A percentile compares a stretch with the other conserved stretches of the same genome.
Evolutionary conservation across 2,797 vertebrate species (phyloP).

Genomic region (Ptychobarbus kaznakovi): DNA sequence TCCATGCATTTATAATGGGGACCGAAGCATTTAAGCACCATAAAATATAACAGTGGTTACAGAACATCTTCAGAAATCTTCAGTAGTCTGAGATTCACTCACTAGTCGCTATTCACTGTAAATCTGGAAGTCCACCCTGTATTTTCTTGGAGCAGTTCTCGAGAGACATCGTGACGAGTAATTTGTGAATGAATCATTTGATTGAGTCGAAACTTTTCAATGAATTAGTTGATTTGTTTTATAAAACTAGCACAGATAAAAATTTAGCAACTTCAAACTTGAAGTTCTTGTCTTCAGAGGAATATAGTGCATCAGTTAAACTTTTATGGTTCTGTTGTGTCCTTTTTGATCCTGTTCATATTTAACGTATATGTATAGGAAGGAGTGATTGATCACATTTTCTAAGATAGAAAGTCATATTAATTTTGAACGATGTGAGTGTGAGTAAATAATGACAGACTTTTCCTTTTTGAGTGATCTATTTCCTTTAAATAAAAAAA

Average conservation of each 20-base stretch:
- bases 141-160: not conserved
- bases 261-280: not conserved
- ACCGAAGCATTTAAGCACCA: not conserved
- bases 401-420: not conserved
- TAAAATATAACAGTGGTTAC: not conserved
- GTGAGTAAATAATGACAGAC: too few species aligned
- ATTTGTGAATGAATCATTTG: not conserved
- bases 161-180: not conserved
- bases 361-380: not conserved
- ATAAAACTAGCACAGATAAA: not conserved
- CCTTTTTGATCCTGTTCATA: not conserved
- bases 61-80: not conserved
- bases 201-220: not conserved
- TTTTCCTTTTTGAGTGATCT: too few species aligned
- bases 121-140: not conserved
- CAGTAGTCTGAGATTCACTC: not conserved
- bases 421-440: not conserved
- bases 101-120: not conserved
- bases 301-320: not conserved
- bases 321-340: not conserved
- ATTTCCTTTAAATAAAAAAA: not conserved
- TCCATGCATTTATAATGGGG: not conserved
- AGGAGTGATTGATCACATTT: not conserved
- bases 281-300: slow-evolving; percentile 3
- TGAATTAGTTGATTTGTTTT: not conserved